Conservation (phyloP, 2,797 vertebrate species). For the Podarcis siculus region DNA sequence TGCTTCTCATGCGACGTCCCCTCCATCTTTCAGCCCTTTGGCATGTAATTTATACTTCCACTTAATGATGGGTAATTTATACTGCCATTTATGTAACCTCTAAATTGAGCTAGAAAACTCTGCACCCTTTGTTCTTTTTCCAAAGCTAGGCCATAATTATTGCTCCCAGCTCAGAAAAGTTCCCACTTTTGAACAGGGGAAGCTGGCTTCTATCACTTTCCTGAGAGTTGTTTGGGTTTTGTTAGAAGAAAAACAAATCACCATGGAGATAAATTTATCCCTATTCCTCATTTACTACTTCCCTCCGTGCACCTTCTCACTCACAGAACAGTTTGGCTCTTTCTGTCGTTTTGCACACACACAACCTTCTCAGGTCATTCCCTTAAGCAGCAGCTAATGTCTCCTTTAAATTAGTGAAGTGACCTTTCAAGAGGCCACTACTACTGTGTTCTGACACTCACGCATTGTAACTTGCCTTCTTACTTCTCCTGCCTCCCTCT, state of each 20-base stretch:
- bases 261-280: not conserved
- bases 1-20: not conserved
- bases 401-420: not conserved
- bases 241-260: not conserved
- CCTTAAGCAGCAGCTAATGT: not conserved
- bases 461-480: not conserved
- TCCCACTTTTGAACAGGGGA: slow-evolving; percentile 2
- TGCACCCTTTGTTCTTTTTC: slow-evolving; percentile 30
- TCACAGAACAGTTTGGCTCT: not conserved
- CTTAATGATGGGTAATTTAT: slow-evolving; percentile 36
- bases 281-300: not conserved
- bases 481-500: not conserved
- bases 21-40: slow-evolving; percentile 4
- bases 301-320: not conserved
- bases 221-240: slow-evolving; percentile 7
- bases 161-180: not conserved
- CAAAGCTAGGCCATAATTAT: slow-evolving; percentile 26
- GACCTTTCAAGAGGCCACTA: not conserved
- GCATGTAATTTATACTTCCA: slow-evolving; percentile 21
- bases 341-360: not conserved
- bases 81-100: slow-evolving; percentile 16
- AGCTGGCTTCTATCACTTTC: not conserved
- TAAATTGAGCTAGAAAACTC: not conserved
- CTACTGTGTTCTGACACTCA: not conserved
- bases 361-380: not conserved